Percentiles rank a stretch among this genome's conserved stretches.
These are phyloP conservation scores for Drosophila carrolli DNA, from an alignment of 1,140 invertebrate genomes.

Conservation along the genomic window DNA sequence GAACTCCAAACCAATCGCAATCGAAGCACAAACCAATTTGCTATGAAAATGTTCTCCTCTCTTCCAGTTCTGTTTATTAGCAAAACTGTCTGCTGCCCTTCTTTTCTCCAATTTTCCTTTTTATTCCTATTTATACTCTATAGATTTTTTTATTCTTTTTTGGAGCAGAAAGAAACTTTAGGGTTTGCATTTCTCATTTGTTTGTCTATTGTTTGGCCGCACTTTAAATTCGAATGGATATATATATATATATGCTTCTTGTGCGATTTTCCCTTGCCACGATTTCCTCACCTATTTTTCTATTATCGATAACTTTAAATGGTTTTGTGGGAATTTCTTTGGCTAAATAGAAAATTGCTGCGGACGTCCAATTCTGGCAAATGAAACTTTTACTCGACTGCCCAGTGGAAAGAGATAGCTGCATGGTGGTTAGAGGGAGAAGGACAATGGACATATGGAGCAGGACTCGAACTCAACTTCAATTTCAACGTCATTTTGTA, in stretches of 20 bases:
- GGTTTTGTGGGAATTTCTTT: slow-evolving; percentile 46
- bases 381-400: slow-evolving; percentile 40
- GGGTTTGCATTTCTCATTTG: slow-evolving; percentile 30
- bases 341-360: slow-evolving; percentile 57
- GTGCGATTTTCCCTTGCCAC: background rate
- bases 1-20: slow-evolving; percentile 31
- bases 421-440: background rate
- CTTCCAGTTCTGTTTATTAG: slow-evolving; percentile 48
- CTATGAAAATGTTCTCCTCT: slow-evolving; percentile 34
- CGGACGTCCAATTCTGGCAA: slow-evolving; percentile 30
- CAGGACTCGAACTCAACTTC: slow-evolving; percentile 43
- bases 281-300: slow-evolving; percentile 4
- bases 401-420: slow-evolving; percentile 3
- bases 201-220: slow-evolving; percentile 33
- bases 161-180: slow-evolving; percentile 15
- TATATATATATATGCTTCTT: slow-evolving; percentile 6
- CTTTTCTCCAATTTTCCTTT: slow-evolving; percentile 9
- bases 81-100: slow-evolving; percentile 27
- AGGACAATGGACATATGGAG: slow-evolving; percentile 23
- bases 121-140: slow-evolving; percentile 1
- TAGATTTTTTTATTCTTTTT: slow-evolving; percentile 4
- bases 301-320: slow-evolving; percentile 41
- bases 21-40: slow-evolving; percentile 38
- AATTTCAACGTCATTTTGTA: slow-evolving; percentile 74
- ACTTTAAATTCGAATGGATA: slow-evolving; percentile 30